Evolutionary conservation across 2,888 invertebrate species (phyloP).

Genomic region (Lasioglossum marginatum): DNA sequence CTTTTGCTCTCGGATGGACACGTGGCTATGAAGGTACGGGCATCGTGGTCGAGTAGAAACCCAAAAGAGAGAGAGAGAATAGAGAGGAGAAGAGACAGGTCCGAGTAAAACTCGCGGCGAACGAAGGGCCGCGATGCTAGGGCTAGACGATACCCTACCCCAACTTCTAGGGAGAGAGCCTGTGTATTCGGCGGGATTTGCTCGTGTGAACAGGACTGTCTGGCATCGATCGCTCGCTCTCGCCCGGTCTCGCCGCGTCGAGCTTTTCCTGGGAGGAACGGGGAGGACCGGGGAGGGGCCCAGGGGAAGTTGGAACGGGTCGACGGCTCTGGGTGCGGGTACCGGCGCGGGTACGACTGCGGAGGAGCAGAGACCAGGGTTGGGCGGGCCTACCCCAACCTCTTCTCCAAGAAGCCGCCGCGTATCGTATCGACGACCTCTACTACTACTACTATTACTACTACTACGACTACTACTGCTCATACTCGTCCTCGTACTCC

Average conservation of each 20-base stretch:
- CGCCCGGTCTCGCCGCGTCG: slow-evolving; percentile 63
- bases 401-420: slow-evolving; percentile 77
- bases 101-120: slow-evolving; percentile 4
- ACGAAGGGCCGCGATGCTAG: slow-evolving; percentile 11
- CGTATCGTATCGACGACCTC: slow-evolving; percentile 83
- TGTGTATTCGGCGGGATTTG: slow-evolving; percentile 81
- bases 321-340: slow-evolving; percentile 12
- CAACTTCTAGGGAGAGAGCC: slow-evolving; percentile 47
- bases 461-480: slow-evolving; percentile 72
- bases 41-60: slow-evolving; percentile 45
- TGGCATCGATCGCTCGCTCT: slow-evolving; percentile 82
- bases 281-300: slow-evolving; percentile 44
- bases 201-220: slow-evolving; percentile 84
- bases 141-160: slow-evolving; percentile 48
- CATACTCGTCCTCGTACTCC: slow-evolving; percentile 53
- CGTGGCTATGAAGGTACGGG: too few relatives aligned
- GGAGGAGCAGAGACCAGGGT: slow-evolving; percentile 27
- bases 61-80: slow-evolving; percentile 19
- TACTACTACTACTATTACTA: slow-evolving; percentile 72
- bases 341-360: neutral
- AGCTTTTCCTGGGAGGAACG: slow-evolving; percentile 53
- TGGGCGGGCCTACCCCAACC: slow-evolving; percentile 84
- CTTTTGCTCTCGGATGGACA: too few relatives aligned
- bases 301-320: slow-evolving; percentile 56
- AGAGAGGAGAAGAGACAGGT: neutral